phyloP scores from a whole-genome alignment of 2,888 invertebrate species.

The Lymantria dispar region DNA sequence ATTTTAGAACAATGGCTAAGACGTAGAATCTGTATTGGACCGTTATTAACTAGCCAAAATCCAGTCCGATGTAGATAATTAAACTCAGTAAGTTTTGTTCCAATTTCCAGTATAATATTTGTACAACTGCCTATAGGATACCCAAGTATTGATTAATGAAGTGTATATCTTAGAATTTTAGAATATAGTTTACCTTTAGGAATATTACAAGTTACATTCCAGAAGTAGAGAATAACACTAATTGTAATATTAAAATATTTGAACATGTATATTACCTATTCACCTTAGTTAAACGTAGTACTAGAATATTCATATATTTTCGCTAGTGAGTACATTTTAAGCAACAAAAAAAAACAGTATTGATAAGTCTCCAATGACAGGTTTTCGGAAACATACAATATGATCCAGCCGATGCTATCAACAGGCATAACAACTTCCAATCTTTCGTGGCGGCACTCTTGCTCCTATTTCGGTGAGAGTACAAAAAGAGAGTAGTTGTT shows the following conservation, averaged over 20 bases:
- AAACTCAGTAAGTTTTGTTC: too few species aligned
- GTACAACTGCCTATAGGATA: too few species aligned
- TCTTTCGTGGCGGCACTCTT: slow-evolving; percentile 95
- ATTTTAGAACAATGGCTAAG: slow-evolving; percentile 23
- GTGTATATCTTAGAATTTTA: neutral
- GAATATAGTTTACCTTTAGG: slow-evolving; percentile 18
- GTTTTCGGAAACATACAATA: slow-evolving; percentile 96
- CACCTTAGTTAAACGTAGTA: slow-evolving; percentile 24
- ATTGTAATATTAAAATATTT: slow-evolving; percentile 11
- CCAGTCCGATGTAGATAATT: slow-evolving; percentile 9
- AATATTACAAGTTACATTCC: slow-evolving; percentile 14
- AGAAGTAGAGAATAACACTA: slow-evolving; percentile 11
- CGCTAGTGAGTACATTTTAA: slow-evolving; percentile 37
- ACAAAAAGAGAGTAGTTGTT: slow-evolving; percentile 48
- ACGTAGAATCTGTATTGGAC: slow-evolving; percentile 8
- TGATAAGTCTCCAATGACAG: slow-evolving; percentile 81
- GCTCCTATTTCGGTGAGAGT: slow-evolving; percentile 94
- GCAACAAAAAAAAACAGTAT: slow-evolving; percentile 31
- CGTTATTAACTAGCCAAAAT: slow-evolving; percentile 8
- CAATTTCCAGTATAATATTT: too few species aligned
- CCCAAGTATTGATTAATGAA: too few species aligned
- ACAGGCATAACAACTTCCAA: slow-evolving; percentile 98
- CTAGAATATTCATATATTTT: slow-evolving; percentile 8
- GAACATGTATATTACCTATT: slow-evolving; percentile 11
- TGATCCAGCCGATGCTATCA: slow-evolving; percentile 92